Base-by-base conservation (phyloP, 2,113 vertebrate genomes). In the Urocynchramus pylzowi region DNA sequence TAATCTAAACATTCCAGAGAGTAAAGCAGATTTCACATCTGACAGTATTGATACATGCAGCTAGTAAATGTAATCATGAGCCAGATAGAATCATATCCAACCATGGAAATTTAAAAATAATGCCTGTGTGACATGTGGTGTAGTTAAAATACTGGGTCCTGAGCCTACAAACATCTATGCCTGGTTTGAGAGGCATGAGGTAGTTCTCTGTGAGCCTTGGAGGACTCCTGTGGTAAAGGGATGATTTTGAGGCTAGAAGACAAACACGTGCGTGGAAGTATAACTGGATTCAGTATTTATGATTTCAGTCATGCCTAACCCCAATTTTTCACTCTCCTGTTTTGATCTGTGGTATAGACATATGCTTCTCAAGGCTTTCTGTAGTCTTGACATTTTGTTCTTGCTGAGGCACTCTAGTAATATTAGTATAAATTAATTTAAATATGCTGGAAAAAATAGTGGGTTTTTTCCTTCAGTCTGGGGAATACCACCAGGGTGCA, bases 231-330 rank as follows among this genome's bases (percentile, higher is more conserved):
- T 26, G 22, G 68, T 71, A 90, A 74, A 74, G 41, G 53, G 59
- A 16, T 83, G 15, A 28, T 75, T 59, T 31, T n/a, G 61, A 47
- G 67, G 17, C n/a, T 54, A 26, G 35, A 85, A 82, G 53, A 31
- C 1, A 65, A 65, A 27, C n/a, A 13, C 0, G 1, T 59, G 16
- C 0, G 2, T 71, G 19, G 28, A 60, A 26, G 47, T 41, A 50
- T 13, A 56, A 49, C n/a, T 85, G 24, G 57, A 30, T 85, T 83
- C 59, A 53, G 20, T 35, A 45, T 61, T 79, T 79, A 22, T 4
- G 16, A 74, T 15, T 74, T 82, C 57, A 83, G 21, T 30, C 31
- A 53, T 35, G n/a, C n/a, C 30, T 50, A 60, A 54, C 8, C 11
- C 53, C 26, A 28, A 17, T 49, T 91, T 90, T 89, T 57, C 13